Conservation (phyloP, 2,888 invertebrate genomes). For the Rugalucina vietnamica region DNA sequence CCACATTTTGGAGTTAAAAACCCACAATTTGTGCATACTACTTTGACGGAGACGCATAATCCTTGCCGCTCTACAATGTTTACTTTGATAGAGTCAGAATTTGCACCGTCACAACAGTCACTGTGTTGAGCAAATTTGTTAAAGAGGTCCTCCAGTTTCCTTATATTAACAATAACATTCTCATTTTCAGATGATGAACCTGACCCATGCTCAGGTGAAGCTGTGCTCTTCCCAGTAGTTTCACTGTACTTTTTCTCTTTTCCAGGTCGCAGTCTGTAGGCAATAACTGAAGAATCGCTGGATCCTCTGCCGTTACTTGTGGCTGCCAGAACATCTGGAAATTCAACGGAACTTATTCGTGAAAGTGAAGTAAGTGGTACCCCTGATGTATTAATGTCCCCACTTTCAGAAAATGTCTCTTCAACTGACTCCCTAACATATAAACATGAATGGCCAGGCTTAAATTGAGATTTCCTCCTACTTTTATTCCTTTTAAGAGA, state of each 20-base stretch:
- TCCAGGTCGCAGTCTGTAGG: not conserved
- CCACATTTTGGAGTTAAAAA: not conserved
- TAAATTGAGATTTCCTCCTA: not conserved
- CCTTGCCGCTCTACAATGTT: conserved; percentile 8
- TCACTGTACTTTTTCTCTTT: not conserved
- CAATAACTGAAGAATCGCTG: not conserved
- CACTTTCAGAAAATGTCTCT: not conserved
- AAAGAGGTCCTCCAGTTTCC: not conserved
- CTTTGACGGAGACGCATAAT: not conserved
- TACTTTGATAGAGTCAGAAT: not conserved
- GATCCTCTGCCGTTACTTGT: not conserved
- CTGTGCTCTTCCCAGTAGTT: not conserved
- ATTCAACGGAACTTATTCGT: not conserved
- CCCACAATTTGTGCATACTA: not conserved
- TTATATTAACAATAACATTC: not conserved
- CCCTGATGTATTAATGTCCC: not conserved
- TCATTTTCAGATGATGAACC: not conserved
- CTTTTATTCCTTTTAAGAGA: not conserved
- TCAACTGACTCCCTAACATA: not conserved
- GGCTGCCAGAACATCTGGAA: not conserved
- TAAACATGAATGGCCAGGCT: not conserved
- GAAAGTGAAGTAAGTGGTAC: too few relatives aligned
- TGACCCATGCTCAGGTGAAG: not conserved
- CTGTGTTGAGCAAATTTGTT: not conserved
- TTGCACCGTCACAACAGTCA: not conserved